A percentile compares a stretch with the other conserved stretches of the same genome.
These are phyloP conservation scores for Coenonympha arcania DNA, from an alignment of 2,888 invertebrate genomes.

Conservation along the genomic window DNA sequence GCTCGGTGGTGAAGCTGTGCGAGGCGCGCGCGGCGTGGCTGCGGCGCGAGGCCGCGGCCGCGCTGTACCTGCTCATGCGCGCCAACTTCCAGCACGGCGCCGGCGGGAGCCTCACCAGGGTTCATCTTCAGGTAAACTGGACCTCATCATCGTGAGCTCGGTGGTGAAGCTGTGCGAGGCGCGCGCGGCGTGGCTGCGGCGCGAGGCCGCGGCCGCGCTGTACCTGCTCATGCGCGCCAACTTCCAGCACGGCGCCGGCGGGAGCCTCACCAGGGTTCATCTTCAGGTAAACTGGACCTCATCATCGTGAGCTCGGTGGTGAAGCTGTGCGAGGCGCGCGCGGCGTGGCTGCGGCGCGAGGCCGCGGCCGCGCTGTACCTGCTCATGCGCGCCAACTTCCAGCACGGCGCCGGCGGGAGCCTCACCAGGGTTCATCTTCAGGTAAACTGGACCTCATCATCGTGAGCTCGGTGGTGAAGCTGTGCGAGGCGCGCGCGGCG, in stretches of 20 bases:
- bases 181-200: slow-evolving; percentile 85
- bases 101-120: slow-evolving; percentile 87
- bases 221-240: slow-evolving; percentile 95
- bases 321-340: slow-evolving; percentile 88
- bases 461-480: slow-evolving; percentile 84
- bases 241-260: slow-evolving; percentile 89
- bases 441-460: slow-evolving; percentile 72
- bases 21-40: slow-evolving; percentile 88
- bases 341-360: slow-evolving; percentile 88
- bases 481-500: slow-evolving; percentile 89
- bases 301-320: slow-evolving; percentile 85
- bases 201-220: slow-evolving; percentile 92
- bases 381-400: slow-evolving; percentile 95
- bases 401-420: slow-evolving; percentile 86
- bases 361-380: slow-evolving; percentile 93
- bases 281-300: slow-evolving; percentile 78
- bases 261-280: slow-evolving; percentile 90
- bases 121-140: slow-evolving; percentile 84
- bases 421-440: slow-evolving; percentile 92
- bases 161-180: slow-evolving; percentile 89
- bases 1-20: slow-evolving; percentile 86
- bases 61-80: slow-evolving; percentile 92
- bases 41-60: slow-evolving; percentile 92
- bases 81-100: slow-evolving; percentile 93
- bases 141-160: slow-evolving; percentile 81